A percentile compares a stretch with the other conserved stretches of the same genome.
These are phyloP conservation scores for Drosophila pachea DNA, from an alignment of 1,140 invertebrate genomes.

Conservation along the genomic window DNA sequence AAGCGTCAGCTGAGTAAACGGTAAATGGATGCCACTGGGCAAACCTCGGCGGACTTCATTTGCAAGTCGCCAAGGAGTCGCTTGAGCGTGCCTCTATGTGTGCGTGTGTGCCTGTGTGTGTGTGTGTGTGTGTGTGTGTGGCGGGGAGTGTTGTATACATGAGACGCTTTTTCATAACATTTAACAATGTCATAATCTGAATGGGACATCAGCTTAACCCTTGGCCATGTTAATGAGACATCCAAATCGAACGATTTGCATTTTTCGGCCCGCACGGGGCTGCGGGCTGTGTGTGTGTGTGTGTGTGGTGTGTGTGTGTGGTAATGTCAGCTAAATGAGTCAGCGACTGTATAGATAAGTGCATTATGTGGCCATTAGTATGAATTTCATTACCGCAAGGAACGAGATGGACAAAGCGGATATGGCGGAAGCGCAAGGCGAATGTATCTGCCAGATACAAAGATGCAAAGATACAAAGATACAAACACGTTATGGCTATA, in stretches of 20 bases:
- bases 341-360: conserved; percentile 37
- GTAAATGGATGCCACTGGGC: conserved; percentile 69
- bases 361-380: conserved; percentile 64
- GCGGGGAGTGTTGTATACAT: conserved; percentile 28
- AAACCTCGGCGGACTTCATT: conserved; percentile 63
- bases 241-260: conserved; percentile 34
- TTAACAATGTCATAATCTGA: conserved; percentile 73
- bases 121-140: neutral
- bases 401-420: neutral
- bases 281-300: conserved; percentile 16
- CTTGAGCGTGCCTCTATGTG: conserved; percentile 27
- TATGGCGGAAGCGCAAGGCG: conserved; percentile 23
- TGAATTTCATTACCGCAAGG: conserved; percentile 64
- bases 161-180: conserved; percentile 72
- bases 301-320: conserved; percentile 43
- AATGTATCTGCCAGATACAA: conserved; percentile 20
- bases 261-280: conserved; percentile 14
- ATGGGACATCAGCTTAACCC: conserved; percentile 45
- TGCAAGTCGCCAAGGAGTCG: conserved; percentile 60
- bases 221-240: conserved; percentile 66
- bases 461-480: conserved; percentile 27
- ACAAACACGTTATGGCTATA: conserved; percentile 41
- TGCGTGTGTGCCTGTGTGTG: neutral
- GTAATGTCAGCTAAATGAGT: conserved; percentile 29
- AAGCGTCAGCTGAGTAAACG: conserved; percentile 51